These are phyloP conservation scores for Pseudomugil gertrudae DNA, from an alignment of 2,797 vertebrate species.

Conservation along the genomic window DNA sequence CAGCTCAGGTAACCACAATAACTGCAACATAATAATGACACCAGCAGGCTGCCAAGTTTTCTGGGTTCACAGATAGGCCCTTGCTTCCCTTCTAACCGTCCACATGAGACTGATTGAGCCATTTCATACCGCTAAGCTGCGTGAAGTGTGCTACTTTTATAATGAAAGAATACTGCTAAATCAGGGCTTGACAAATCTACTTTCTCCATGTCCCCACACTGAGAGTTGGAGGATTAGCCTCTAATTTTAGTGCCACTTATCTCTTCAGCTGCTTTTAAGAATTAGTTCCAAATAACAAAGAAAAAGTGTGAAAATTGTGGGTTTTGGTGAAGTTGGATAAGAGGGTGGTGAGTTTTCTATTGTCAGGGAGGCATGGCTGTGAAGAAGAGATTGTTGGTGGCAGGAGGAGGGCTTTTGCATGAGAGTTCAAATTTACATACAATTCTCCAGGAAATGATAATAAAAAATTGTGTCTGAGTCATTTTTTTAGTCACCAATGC, in stretches of 20 bases:
- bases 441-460: constrained; percentile 42
- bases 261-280: constrained; percentile 70
- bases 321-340: constrained; percentile 40
- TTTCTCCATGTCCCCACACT: constrained; percentile 73
- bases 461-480: constrained; percentile 15
- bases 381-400: constrained; percentile 60
- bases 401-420: constrained; percentile 44
- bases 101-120: constrained; percentile 74
- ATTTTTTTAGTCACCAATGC: constrained; percentile 18
- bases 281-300: constrained; percentile 77
- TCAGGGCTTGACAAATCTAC: constrained; percentile 80
- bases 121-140: constrained; percentile 69
- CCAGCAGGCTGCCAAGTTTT: constrained; percentile 41
- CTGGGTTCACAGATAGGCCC: constrained; percentile 57
- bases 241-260: constrained; percentile 77
- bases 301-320: constrained; percentile 62
- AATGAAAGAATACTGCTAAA: constrained; percentile 76
- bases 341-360: constrained; percentile 44
- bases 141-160: constrained; percentile 69
- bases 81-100: constrained; percentile 33
- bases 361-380: constrained; percentile 57
- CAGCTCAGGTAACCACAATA: constrained; percentile 55
- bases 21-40: constrained; percentile 33
- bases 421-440: constrained; percentile 58
- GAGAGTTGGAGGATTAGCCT: constrained; percentile 69